These are phyloP conservation scores for Rhamnusium bicolor DNA, from an alignment of 2,888 invertebrate species.

Conservation along the genomic window DNA sequence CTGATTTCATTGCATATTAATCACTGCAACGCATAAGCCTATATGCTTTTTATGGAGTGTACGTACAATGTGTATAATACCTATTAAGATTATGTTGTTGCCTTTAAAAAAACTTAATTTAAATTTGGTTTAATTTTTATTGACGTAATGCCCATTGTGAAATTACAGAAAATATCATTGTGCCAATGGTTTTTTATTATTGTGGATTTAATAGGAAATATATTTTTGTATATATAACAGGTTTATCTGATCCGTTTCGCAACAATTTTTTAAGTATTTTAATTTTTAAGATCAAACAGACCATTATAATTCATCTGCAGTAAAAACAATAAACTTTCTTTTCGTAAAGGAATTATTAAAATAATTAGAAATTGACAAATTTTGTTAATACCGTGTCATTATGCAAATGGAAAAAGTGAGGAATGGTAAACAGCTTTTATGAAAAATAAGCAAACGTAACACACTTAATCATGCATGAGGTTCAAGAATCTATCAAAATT, in stretches of 20 bases:
- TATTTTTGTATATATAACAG: neutral
- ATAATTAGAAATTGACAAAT: constrained; percentile 26
- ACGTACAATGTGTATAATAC: no score
- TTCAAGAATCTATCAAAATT: constrained; percentile 59
- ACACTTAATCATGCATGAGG: constrained; percentile 35
- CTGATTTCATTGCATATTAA: no score
- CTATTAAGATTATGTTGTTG: no score
- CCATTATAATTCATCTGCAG: constrained; percentile 10
- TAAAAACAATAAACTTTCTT: constrained; percentile 15
- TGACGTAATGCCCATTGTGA: neutral
- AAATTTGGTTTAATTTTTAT: neutral
- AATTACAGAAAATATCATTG: neutral
- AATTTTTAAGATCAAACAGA: constrained; percentile 4
- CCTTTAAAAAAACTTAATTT: neutral
- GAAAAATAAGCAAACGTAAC: constrained; percentile 17
- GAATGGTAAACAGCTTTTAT: constrained; percentile 9
- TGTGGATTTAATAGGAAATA: neutral
- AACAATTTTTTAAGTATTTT: neutral
- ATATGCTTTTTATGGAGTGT: no score
- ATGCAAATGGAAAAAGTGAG: constrained; percentile 20
- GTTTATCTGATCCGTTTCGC: neutral
- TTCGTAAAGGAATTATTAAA: neutral
- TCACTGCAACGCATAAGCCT: no score
- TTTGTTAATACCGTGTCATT: constrained; percentile 3
- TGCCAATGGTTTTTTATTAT: neutral